Base-by-base conservation (phyloP, 2,113 vertebrate genomes). In the Pithys albifrons region DNA sequence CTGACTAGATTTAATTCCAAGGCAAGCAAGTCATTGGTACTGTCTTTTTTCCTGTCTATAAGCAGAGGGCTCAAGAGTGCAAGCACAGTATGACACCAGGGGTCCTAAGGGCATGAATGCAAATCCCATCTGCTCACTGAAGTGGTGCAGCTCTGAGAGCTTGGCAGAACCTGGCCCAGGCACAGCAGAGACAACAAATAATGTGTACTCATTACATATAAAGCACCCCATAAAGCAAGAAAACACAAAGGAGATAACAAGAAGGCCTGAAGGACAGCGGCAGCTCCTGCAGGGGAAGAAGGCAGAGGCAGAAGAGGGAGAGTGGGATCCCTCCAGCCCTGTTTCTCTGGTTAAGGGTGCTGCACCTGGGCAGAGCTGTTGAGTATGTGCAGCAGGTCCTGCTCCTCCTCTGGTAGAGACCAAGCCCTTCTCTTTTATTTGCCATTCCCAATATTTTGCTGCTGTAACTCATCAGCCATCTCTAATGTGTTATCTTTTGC, bases 191-290 rank as follows among this genome's bases (percentile, higher is more conserved):
- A 28, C 39, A 62, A 12, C 11, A 35, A 6, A 3, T 23, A 55
- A n/a, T 1, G 0, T 0, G 6, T 19, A 6, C 1, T 3, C 12
- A 58, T 24, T 0, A 0, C 17, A 2, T 22, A 19, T 19, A n/a
- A 55, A 80, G 12, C 15, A 37, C 4, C 19, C 11, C 7, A 2
- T 1, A 22, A 10, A 31, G 22, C 64, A 43, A 3, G 25, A 54
- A 55, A 89, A 8, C 28, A 31, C 19, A 37, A 37, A 64, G 31
- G 19, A n/a, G 7, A 14, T 33, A 27, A 28, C 19, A 65, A 35
- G 37, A 41, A 49, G 12, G 24, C 14, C 9, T 4, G 15, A 73
- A 83, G 12, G 7, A 4, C 45, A 55, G 6, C 14, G 16, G 7
- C 16, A 67, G n/a, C 16, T 45, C n/a, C 33, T n/a, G 48, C 45